Percentiles rank a stretch among this genome's conserved stretches.
These are phyloP conservation scores for Raillietiella orientalis DNA, from an alignment of 2,888 invertebrate genomes.

Conservation along the genomic window DNA sequence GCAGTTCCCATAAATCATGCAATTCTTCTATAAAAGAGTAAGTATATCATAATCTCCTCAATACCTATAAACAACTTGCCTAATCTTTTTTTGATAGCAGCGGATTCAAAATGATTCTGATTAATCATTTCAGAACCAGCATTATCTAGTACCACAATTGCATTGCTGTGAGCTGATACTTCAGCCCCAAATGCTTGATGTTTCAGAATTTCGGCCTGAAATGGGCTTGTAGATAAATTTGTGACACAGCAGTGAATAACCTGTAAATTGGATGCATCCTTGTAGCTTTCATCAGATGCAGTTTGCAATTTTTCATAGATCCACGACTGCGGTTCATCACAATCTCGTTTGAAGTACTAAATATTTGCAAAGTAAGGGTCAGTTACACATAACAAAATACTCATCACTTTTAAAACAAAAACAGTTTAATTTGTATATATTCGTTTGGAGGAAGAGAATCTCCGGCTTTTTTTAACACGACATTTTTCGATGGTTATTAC, in stretches of 20 bases:
- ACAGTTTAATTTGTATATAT: neutral
- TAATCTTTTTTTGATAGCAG: slow-evolving; percentile 46
- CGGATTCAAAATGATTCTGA: slow-evolving; percentile 80
- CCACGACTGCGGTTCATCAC: slow-evolving; percentile 97
- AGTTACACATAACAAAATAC: neutral
- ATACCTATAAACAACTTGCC: too few species aligned
- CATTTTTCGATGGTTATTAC: neutral
- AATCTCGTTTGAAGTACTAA: slow-evolving; percentile 95
- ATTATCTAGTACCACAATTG: slow-evolving; percentile 81
- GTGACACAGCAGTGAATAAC: slow-evolving; percentile 18
- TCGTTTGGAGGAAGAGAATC: neutral
- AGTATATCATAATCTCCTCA: too few species aligned
- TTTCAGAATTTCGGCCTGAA: slow-evolving; percentile 73
- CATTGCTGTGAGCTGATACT: slow-evolving; percentile 93
- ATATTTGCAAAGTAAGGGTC: slow-evolving; percentile 7
- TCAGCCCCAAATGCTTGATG: slow-evolving; percentile 98
- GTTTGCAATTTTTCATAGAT: slow-evolving; percentile 94
- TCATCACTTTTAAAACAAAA: neutral
- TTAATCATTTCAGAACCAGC: slow-evolving; percentile 93
- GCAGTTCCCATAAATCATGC: slow-evolving; percentile 38
- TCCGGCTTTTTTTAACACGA: neutral
- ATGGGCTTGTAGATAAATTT: slow-evolving; percentile 4
- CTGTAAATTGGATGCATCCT: slow-evolving; percentile 92
- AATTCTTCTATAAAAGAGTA: neutral
- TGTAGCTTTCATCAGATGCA: slow-evolving; percentile 94